phyloP scores from a whole-genome alignment of 30 jellyfish, hydroid and myxozoan genomes.

The Nemopilema nomurai region DNA sequence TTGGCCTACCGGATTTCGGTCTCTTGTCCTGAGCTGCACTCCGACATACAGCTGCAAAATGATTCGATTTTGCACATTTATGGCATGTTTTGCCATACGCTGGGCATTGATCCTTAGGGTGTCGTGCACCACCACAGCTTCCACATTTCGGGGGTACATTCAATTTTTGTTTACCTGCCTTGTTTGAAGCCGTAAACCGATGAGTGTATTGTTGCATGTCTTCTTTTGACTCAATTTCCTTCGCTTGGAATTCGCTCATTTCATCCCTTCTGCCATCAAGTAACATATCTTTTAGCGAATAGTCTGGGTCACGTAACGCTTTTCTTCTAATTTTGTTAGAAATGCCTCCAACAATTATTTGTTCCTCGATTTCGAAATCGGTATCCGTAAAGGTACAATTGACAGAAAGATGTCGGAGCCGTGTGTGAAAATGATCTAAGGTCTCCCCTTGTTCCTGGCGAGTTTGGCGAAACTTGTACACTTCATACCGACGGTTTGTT shows the following conservation, averaged over 20 bases:
- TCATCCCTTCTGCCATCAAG: slow-evolving; percentile 56
- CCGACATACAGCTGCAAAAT: slow-evolving; percentile 47
- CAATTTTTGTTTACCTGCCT: too few relatives aligned
- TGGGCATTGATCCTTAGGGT: slow-evolving; percentile 20
- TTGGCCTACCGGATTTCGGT: too few relatives aligned
- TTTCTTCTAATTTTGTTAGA: slow-evolving; percentile 23
- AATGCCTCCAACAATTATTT: slow-evolving; percentile 25
- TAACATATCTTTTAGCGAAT: slow-evolving; percentile 12
- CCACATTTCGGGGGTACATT: too few relatives aligned
- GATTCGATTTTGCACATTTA: slow-evolving; percentile 18
- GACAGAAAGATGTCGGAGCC: slow-evolving; percentile 10
- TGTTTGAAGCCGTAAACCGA: too few relatives aligned
- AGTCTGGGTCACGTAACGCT: slow-evolving; percentile 25
- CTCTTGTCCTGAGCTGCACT: background rate
- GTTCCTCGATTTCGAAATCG: slow-evolving; percentile 47
- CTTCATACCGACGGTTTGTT: slow-evolving; percentile 28
- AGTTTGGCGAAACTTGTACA: slow-evolving; percentile 29
- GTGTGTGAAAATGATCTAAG: slow-evolving; percentile 33
- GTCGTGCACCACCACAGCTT: slow-evolving; percentile 53
- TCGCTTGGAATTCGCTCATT: slow-evolving; percentile 6
- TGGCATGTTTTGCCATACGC: slow-evolving; percentile 31
- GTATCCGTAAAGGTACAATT: slow-evolving; percentile 13
- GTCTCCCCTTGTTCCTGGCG: slow-evolving; percentile 23
- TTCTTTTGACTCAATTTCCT: slow-evolving; percentile 24
- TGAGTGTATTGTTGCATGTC: background rate